Base-by-base conservation (phyloP, 2,888 invertebrate genomes). In the Philereme vetulata region DNA sequence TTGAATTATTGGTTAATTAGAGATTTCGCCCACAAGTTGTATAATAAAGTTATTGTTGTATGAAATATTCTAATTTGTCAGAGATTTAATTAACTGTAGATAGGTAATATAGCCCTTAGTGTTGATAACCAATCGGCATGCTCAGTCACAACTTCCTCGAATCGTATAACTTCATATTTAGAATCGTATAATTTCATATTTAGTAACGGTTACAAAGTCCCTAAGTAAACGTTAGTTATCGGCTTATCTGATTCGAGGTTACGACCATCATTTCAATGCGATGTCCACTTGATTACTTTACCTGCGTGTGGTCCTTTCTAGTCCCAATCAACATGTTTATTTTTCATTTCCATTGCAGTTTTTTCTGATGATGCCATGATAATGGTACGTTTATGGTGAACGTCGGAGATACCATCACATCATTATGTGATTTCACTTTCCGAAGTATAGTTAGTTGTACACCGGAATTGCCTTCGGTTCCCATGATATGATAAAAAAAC, bases 371-470 rank as follows among this genome's bases (percentile, higher is more conserved):
- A 60, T 68, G 59, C 49, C 40, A 56, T 60, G 60, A 54, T 70
- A 65, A 66, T 66, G 44, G 64, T 46, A 52, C 51, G 52, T 60
- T 62, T 65, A 68, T 65, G 64, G 67, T 62, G 64, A 66, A 71
- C 59, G 57, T 59, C 54, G 54, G 58, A 64, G 65, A 68, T 67
- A 49, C 62, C 64, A 67, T 63, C 64, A 36, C 72, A 66, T 74
- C 72, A 75, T 76, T 71, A 74, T 67, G 61, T 54, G 74, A 78
- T 81, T 80, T 81, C 80, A 81, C 81, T 81, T 80, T 82, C 79
- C 70, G 72, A 65, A 52, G 52, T 36, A 21, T 45, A 46, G 6
- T 21, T 38, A 38, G 33, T 44, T 44, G 47, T 47, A 45, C 56
- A 73, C 68, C 70, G 70, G 74, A 71, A 75, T 74, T 74, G 70